Evolutionary conservation across 2,888 invertebrate species (phyloP), one percentile per base, ranked within the genome.

Genomic region (Minunthozetes semirufus): DNA sequence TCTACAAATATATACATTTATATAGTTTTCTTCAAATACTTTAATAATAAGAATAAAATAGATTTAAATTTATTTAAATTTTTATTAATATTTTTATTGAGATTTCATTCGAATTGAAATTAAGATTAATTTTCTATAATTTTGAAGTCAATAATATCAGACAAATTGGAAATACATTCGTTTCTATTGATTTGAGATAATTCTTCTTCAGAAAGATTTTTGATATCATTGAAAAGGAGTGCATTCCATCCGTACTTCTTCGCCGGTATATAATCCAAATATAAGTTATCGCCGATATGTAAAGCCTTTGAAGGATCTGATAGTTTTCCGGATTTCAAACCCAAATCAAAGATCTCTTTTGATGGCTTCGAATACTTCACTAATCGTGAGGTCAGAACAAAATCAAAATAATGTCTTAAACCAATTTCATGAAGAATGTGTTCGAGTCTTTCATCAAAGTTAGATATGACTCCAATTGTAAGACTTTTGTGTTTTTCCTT

Each of bases 401-500:
- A 94, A 78, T 90, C 86, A 83, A 95, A 92, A 81, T 88, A 88
- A 73, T 88, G 84, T 72, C 86, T 81, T n/a, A 94, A 82, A 74
- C 86, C 87, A 50, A 89, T 85, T 79, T 88, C 88, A 17, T 83
- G 79, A 73, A 95, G 84, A 77, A 94, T 87, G 6, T 85, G 84
- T 76, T 88, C 85, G 1, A 95, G 84, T 42, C 94, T 86, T 42
- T 92, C 90, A 84, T 95, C 95, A 84, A 90, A 93, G 83, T 95
- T 95, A 8, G 94, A 93, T 78, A 95, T 88, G 0, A 93, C 87
- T 3, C 93, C 94, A 61, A 93, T 79, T 15, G 77, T 76, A 22
- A 79, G 22, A 33, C 75, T 27, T 8, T 53, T 27, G 25, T 77
- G 15, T 27, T 76, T 75, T 33, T 76, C 38, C 33, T 83, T 84